Base-by-base conservation (phyloP, 2,797 vertebrate species). In the Myiotriccus ornatus region DNA sequence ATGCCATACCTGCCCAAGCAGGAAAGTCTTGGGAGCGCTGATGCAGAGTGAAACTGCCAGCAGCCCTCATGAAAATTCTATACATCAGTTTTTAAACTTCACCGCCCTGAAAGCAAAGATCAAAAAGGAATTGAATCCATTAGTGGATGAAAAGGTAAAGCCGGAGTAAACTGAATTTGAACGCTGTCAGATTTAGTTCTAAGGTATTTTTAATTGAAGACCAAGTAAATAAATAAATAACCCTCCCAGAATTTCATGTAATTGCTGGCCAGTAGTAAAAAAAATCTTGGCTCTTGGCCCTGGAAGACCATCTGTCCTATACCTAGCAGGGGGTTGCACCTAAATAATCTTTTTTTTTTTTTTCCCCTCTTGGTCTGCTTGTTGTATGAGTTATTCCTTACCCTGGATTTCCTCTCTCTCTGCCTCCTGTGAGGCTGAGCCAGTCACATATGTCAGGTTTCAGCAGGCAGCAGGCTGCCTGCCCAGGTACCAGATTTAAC, bases 281-380 rank as follows among this genome's bases (percentile, higher is more conserved):
- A 62, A 70, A 22, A 22, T 24, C 27, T 77, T 95, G 86, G 41
- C 56, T 74, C 30, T 90, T 43, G 68, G 18, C 87, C 44, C 24
- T 70, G 27, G 15, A 52, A 92, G 91, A 90, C 86, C 88, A 93
- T 94, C 81, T 96, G 96, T 93, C 75, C 75, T 75, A 76, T 64
- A 90, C 68, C 64, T 85, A 92, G 78, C 71, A 90, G 68, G 92
- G 64, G 49, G 57, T 83, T 77, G 49, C 56, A 92, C 81, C 74
- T 79, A 94, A 94, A 30, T 30, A 74, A 77, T 68, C 5, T 73
- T 76, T 77, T 35, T 15, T 32, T 28, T n/a, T 64, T 43, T 3
- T 39, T 12, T 6, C 39, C 39, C 1, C 10, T 63, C 20, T 14
- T 32, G 8, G 13, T 76, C 52, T 90, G 25, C 57, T 68, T 75